Evolutionary conservation across 2,888 invertebrate species (phyloP).

Genomic region (Cataglyphis livida): DNA sequence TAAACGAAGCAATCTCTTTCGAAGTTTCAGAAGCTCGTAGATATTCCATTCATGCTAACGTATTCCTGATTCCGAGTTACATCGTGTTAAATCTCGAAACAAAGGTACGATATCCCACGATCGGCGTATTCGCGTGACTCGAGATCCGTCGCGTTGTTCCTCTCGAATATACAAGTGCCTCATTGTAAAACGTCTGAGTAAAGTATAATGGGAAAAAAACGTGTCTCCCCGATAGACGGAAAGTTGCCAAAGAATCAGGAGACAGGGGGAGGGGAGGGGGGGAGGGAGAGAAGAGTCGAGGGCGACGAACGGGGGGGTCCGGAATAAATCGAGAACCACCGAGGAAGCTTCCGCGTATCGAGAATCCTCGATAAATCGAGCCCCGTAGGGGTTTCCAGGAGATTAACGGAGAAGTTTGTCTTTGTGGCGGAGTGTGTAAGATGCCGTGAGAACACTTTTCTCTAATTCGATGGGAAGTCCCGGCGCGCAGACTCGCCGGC

Average conservation of each 20-base stretch:
- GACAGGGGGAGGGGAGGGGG: neutral
- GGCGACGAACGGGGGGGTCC: slow-evolving; percentile 1
- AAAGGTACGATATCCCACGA: slow-evolving; percentile 5
- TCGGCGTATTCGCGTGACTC: slow-evolving; percentile 3
- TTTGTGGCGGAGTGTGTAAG: slow-evolving; percentile 69
- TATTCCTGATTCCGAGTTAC: slow-evolving; percentile 47
- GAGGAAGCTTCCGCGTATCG: slow-evolving; percentile 70
- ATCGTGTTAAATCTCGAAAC: slow-evolving; percentile 51
- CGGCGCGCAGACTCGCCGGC: slow-evolving; percentile 62
- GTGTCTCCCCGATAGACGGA: slow-evolving; percentile 23
- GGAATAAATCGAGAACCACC: slow-evolving; percentile 70
- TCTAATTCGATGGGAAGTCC: slow-evolving; percentile 81
- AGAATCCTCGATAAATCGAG: slow-evolving; percentile 74
- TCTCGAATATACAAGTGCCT: slow-evolving; percentile 52
- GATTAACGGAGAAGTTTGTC: slow-evolving; percentile 81
- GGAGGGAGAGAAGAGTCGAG: neutral
- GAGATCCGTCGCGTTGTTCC: slow-evolving; percentile 41
- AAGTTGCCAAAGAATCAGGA: slow-evolving; percentile 36
- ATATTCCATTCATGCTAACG: slow-evolving; percentile 46
- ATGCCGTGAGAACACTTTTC: slow-evolving; percentile 79
- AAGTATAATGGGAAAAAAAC: slow-evolving; percentile 58
- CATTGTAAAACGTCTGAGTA: slow-evolving; percentile 62
- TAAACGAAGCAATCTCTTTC: neutral
- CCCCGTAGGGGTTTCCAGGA: slow-evolving; percentile 75
- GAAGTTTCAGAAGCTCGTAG: slow-evolving; percentile 28